Evolutionary conservation across 2,888 invertebrate genomes (phyloP).

Genomic region (Plutella xylostella): DNA sequence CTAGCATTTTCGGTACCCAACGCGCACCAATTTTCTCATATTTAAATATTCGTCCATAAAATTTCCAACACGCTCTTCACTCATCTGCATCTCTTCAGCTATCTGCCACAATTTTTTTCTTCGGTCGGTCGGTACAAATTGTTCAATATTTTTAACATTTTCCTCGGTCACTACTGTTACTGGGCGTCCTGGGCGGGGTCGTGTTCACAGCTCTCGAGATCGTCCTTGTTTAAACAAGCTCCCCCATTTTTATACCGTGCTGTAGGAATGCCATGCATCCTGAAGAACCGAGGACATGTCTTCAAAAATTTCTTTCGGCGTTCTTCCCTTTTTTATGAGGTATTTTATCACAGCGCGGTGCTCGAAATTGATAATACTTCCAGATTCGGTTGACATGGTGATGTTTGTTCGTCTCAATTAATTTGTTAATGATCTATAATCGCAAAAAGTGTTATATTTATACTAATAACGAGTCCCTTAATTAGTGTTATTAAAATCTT

Average conservation of each 20-base stretch:
- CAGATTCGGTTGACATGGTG: slow-evolving; percentile 2
- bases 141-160: neutral
- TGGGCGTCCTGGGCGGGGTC: neutral
- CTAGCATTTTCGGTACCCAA: neutral
- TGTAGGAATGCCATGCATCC: slow-evolving; percentile 8
- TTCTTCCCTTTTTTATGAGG: slow-evolving; percentile 11
- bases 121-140: neutral
- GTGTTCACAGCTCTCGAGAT: too few species aligned
- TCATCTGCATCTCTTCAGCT: neutral
- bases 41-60: too few species aligned
- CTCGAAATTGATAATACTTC: slow-evolving; percentile 3
- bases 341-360: slow-evolving; percentile 10
- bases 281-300: slow-evolving; percentile 10
- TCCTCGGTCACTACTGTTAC: slow-evolving; percentile 1
- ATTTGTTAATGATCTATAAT: slow-evolving; percentile 9
- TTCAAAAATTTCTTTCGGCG: slow-evolving; percentile 11
- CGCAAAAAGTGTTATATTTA: slow-evolving; percentile 9
- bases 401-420: slow-evolving; percentile 11
- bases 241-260: slow-evolving; percentile 9
- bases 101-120: neutral
- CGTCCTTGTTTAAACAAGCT: too few species aligned
- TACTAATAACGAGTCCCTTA: slow-evolving; percentile 5
- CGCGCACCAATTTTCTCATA: neutral
- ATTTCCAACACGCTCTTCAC: neutral
- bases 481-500: slow-evolving; percentile 5